Base-by-base conservation (phyloP, 2,888 invertebrate species). In the Dasypolia templi region DNA sequence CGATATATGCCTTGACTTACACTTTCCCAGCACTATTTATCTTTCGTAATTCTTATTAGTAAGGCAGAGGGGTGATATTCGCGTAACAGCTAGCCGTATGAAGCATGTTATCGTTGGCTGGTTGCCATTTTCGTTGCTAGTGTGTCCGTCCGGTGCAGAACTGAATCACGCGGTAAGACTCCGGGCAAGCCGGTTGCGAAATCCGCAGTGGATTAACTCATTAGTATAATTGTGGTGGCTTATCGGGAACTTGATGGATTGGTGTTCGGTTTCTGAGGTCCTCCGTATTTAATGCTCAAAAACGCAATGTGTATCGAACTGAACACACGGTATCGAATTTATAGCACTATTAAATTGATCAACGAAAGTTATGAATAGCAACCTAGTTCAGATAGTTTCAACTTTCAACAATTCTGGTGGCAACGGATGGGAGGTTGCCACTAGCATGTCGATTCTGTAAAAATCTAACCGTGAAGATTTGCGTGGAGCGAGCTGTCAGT, bases 101-200 rank as follows among this genome's bases (percentile, higher is more conserved):
- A 82, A 75, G 79, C 72, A 75, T 86, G 86, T 81, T 89, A 77
- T 79, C 73, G 58, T 88, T 92, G 92, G 92, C 89, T 32, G 1
- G 44, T 58, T 85, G 91, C 92, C 92, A 92, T 77, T 55, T 71
- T 64, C 76, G 70, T 81, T 86, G 89, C 88, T 86, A 87, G 80
- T 73, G 69, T 82, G 83, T 80, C 81, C 85, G 82, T 72, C 82
- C 85, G 87, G 75, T 70, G 83, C 74, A 84, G 88, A 87, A 90
- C 85, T 89, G 89, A 90, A 83, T 89, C 89, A 89, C 66, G 65
- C 66, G 83, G 75, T 83, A 83, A 75, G 66, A 61, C 73, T 77
- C 22, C 49, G 59, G 73, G 78, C 64, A 61, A 75, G 69, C 75
- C 68, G 56, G 61, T 80, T 85, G 64, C 65, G 49, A 87, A 87